Base-by-base conservation (phyloP, 2,113 vertebrate species). In the Herpetotheres cachinnans region DNA sequence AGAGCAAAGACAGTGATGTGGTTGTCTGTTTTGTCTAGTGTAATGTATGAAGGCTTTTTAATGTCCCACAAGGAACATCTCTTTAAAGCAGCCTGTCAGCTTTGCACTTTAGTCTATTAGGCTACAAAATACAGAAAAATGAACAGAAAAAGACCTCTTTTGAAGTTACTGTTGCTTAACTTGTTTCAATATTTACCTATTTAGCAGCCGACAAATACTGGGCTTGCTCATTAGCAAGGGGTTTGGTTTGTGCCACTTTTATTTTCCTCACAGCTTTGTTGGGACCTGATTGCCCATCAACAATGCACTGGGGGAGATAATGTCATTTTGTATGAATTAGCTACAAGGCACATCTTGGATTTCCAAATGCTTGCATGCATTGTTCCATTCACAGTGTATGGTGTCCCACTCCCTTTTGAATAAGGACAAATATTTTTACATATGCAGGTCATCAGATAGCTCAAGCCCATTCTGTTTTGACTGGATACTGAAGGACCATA, bases 401-500 rank as follows among this genome's bases (percentile, higher is more conserved):
- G 50, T 84, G 65, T 86, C 93, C 92, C 83, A 65, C 66, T 95
- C 93, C 81, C 87, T 94, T 96, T 91, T 94, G 84, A 93, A 77
- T 89, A 78, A 96, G 82, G 83, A 97, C 77, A 88, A 96, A 85
- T 94, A 96, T 90, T 98, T 97, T 97, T 91, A 87, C 94, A 93
- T 92, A 78, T 50, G 56, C 84, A 94, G 91, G 94, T 95, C 96
- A 96, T 38, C 79, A 89, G 84, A 92, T 82, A 90, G 79, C 82
- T 85, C 78, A 77, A 91, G 82, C 63, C 79, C 85, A 42, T 95
- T 94, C 95, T 95, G 16, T 95, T 89, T 93, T 96, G 93, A 92
- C 79, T 92, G 90, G 84, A 47, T 59, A 89, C 79, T 97, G 95
- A 97, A 97, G 93, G 92, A 55, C 89, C 40, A 36, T 22, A 91